A percentile compares a stretch with the other conserved stretches of the same genome.
These are phyloP conservation scores for Gymnothorax reevesii DNA, from an alignment of 2,797 vertebrate genomes.

Conservation along the genomic window DNA sequence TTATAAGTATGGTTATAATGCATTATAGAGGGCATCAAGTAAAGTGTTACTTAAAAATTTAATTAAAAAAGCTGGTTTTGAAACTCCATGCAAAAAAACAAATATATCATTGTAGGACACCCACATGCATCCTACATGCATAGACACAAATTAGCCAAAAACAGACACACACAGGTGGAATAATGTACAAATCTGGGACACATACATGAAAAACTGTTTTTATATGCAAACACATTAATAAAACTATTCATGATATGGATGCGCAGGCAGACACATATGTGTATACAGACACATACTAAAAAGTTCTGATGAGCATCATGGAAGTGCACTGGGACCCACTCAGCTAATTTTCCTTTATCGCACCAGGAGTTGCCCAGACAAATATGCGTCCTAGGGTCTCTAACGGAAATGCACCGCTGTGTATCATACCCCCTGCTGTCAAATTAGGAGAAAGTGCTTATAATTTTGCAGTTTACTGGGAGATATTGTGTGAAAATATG, in stretches of 20 bases:
- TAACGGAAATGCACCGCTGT: not conserved
- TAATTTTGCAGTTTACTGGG: not conserved
- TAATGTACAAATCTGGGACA: too few relatives aligned
- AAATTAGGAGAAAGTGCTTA: not conserved
- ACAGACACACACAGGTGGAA: too few relatives aligned
- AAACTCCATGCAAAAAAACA: too few relatives aligned
- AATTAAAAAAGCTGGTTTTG: too few relatives aligned
- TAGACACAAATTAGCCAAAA: too few relatives aligned
- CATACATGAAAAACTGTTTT: too few relatives aligned
- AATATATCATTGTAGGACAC: too few relatives aligned
- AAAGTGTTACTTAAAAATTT: too few relatives aligned
- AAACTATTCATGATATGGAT: not conserved
- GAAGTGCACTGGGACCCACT: not conserved
- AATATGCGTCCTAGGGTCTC: not conserved
- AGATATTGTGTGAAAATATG: not conserved
- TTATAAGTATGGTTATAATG: too few relatives aligned
- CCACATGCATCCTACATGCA: too few relatives aligned
- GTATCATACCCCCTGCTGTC: not conserved
- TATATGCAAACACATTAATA: not conserved
- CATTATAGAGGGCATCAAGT: too few relatives aligned
- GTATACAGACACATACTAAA: slow-evolving; percentile 25
- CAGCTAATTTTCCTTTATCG: not conserved
- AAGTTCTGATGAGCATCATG: slow-evolving; percentile 38
- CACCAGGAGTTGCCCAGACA: not conserved
- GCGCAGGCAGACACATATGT: not conserved